A percentile compares a stretch with the other conserved stretches of the same genome.
These are phyloP conservation scores for Eupsittula cactorum DNA, from an alignment of 2,113 vertebrate genomes.

Conservation along the genomic window DNA sequence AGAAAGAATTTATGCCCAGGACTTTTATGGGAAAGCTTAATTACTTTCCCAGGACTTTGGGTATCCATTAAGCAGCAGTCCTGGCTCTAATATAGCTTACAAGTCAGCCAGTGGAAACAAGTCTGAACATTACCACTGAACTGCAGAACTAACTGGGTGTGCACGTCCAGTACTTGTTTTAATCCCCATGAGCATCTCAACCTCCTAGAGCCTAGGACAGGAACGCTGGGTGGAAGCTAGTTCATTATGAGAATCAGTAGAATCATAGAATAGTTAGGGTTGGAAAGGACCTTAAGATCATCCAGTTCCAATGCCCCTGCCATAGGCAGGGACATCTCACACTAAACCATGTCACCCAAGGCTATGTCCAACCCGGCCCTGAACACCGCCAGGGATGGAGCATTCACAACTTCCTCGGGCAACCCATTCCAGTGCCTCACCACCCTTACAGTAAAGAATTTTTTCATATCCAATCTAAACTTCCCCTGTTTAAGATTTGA, in stretches of 20 bases:
- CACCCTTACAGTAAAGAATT: no score
- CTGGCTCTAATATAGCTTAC: conserved; percentile 23
- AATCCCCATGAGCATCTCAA: background rate
- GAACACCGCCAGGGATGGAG: no score
- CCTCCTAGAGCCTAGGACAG: background rate
- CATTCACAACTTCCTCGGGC: no score
- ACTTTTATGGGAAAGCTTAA: conserved; percentile 55
- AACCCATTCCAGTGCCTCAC: no score
- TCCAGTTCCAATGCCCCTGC: no score
- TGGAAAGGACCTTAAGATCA: no score
- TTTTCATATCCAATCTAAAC: no score
- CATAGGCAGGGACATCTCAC: no score
- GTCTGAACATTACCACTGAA: background rate
- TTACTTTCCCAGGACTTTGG: conserved; percentile 53
- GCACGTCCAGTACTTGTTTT: background rate
- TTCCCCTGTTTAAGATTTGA: no score
- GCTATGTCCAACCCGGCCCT: no score
- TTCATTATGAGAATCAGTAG: background rate
- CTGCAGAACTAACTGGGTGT: conserved; percentile 18
- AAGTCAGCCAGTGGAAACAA: conserved; percentile 26
- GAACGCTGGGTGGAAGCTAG: background rate
- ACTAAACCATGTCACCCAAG: no score
- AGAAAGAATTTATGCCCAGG: conserved; percentile 24
- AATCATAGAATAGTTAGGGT: no score
- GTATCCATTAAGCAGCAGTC: conserved; percentile 33